A percentile compares a stretch with the other conserved stretches of the same genome.
phyloP scores from a whole-genome alignment of 1,140 invertebrate genomes.

The Pachyrhynchus sulphureomaculatus region DNA sequence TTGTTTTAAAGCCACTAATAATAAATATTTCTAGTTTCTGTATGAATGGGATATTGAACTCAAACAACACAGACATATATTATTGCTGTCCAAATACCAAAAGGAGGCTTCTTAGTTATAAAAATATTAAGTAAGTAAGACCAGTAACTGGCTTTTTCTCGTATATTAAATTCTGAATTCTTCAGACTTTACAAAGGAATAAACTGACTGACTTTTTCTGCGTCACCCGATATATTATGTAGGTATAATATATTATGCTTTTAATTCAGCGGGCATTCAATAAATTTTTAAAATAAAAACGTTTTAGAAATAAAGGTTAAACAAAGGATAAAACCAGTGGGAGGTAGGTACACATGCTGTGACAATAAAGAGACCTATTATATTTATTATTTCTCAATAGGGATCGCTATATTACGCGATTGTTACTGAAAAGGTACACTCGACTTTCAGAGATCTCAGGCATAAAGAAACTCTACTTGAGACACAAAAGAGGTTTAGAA shows the following conservation, averaged over 20 bases:
- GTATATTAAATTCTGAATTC: too few species aligned
- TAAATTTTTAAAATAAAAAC: slow-evolving; percentile 37
- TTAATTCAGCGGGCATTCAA: slow-evolving; percentile 34
- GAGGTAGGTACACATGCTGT: slow-evolving; percentile 47
- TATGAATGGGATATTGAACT: too few species aligned
- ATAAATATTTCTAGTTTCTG: too few species aligned
- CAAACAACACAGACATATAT: too few species aligned
- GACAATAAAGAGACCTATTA: slow-evolving; percentile 44
- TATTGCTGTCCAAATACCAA: too few species aligned
- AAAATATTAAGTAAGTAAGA: too few species aligned
- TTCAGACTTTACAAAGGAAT: too few species aligned
- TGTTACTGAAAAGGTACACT: slow-evolving; percentile 51
- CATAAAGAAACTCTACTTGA: slow-evolving; percentile 39
- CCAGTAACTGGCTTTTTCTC: too few species aligned
- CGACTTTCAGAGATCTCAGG: slow-evolving; percentile 44
- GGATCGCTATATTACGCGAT: slow-evolving; percentile 46
- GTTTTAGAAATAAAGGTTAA: slow-evolving; percentile 42
- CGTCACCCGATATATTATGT: slow-evolving; percentile 34
- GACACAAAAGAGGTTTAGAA: slow-evolving; percentile 30
- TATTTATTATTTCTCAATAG: slow-evolving; percentile 46
- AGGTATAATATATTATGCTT: slow-evolving; percentile 23
- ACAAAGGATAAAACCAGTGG: slow-evolving; percentile 48
- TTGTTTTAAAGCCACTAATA: too few species aligned
- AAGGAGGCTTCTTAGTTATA: too few species aligned
- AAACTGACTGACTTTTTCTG: slow-evolving; percentile 4